Conservation (phyloP, 23 tunicate species). For the Oikopleura dioica region DNA sequence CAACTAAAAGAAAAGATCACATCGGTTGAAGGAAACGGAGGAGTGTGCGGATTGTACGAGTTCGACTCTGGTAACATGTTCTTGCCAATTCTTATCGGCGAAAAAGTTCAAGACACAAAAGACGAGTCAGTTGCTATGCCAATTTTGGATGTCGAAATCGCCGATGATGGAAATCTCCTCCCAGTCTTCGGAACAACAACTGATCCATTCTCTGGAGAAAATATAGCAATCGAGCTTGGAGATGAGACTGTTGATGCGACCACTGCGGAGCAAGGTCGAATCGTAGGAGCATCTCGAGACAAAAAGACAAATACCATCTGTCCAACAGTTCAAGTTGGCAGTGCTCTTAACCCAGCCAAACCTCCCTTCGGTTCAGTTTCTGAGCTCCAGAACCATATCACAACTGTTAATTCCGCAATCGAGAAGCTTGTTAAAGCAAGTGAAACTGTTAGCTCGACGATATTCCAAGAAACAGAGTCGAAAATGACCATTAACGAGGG, state of each 20-base stretch:
- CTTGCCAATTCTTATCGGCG: slow-evolving; percentile 64
- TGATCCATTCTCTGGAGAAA: slow-evolving; percentile 36
- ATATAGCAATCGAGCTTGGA: slow-evolving; percentile 52
- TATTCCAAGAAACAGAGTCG: not conserved
- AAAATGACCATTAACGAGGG: not conserved
- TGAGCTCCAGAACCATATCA: not conserved
- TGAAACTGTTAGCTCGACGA: not conserved
- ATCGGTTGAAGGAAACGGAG: not conserved
- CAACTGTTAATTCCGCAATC: too few relatives aligned
- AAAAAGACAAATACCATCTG: slow-evolving; percentile 41
- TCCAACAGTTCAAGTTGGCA: slow-evolving; percentile 32
- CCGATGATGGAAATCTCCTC: slow-evolving; percentile 25
- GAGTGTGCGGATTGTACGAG: not conserved
- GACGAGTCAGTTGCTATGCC: slow-evolving; percentile 35
- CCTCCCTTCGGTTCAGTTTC: not conserved
- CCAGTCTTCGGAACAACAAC: slow-evolving; percentile 80
- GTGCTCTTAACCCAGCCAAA: not conserved
- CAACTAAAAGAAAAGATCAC: not conserved
- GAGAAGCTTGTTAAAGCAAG: too few relatives aligned
- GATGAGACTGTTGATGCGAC: slow-evolving; percentile 28
- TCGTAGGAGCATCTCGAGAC: slow-evolving; percentile 51
- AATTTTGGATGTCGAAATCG: slow-evolving; percentile 44
- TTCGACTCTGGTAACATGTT: not conserved
- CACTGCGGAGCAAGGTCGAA: slow-evolving; percentile 46
- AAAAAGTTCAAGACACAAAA: slow-evolving; percentile 32